Percentiles rank a stretch among this genome's conserved stretches.
Conservation (phyloP, 2,888 invertebrate genomes). For the Drosophila stalkeri region DNA sequence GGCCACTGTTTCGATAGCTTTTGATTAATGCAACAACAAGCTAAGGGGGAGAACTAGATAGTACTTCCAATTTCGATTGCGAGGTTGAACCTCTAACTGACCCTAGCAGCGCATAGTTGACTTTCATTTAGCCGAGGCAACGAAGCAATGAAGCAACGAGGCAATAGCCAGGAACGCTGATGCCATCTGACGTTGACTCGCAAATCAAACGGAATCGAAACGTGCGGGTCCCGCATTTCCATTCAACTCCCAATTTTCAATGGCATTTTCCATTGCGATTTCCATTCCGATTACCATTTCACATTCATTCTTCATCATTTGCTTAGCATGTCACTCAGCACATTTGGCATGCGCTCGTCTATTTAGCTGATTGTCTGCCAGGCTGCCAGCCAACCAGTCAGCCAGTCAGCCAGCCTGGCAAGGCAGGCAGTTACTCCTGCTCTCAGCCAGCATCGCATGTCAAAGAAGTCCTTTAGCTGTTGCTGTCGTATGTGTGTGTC, state of each 20-base stretch:
- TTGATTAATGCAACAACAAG: slow-evolving; percentile 70
- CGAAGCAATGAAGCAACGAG: slow-evolving; percentile 13
- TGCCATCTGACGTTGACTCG: slow-evolving; percentile 56
- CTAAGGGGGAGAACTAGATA: slow-evolving; percentile 11
- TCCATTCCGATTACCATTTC: slow-evolving; percentile 77
- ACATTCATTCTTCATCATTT: slow-evolving; percentile 81
- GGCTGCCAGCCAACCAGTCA: background rate
- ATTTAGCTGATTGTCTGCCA: slow-evolving; percentile 74
- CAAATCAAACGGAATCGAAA: slow-evolving; percentile 70
- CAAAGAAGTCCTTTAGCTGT: slow-evolving; percentile 40
- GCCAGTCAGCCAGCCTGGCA: background rate
- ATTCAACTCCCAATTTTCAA: slow-evolving; percentile 39
- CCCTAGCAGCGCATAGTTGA: slow-evolving; percentile 39
- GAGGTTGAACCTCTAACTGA: slow-evolving; percentile 32
- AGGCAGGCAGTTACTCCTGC: slow-evolving; percentile 4
- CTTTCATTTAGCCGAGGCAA: slow-evolving; percentile 41
- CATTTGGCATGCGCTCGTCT: slow-evolving; percentile 70
- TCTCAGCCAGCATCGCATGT: slow-evolving; percentile 26
- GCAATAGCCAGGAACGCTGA: slow-evolving; percentile 30
- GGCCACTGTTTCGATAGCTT: slow-evolving; percentile 67
- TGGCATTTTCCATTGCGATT: slow-evolving; percentile 67
- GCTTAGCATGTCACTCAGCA: slow-evolving; percentile 76
- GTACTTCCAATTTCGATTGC: background rate
- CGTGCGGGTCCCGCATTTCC: slow-evolving; percentile 69
- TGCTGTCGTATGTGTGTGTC: slow-evolving; percentile 38